Conservation (phyloP, 2,888 invertebrate species). For the Cephus runcator region DNA sequence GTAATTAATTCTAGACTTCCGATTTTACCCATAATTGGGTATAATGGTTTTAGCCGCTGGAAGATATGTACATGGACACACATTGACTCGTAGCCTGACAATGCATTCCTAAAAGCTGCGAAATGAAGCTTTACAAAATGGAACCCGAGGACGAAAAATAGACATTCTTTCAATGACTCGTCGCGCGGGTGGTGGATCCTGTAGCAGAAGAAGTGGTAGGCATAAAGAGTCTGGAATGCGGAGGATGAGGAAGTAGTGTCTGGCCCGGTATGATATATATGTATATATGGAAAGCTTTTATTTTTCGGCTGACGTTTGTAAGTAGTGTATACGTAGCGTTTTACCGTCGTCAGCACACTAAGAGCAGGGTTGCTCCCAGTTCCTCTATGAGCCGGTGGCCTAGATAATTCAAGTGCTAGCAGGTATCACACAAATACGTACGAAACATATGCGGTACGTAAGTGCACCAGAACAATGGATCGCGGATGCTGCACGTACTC, state of each 20-base stretch:
- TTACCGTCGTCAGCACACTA: constrained; percentile 35
- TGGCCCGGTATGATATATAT: background rate
- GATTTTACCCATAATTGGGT: background rate
- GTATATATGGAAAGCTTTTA: constrained; percentile 20
- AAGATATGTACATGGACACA: background rate
- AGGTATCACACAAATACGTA: constrained; percentile 14
- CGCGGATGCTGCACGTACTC: background rate
- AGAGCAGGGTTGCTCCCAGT: constrained; percentile 26
- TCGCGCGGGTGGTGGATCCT: background rate
- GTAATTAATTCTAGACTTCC: background rate
- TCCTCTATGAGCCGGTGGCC: constrained; percentile 33
- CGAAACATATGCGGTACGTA: constrained; percentile 6
- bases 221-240: background rate
- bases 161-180: background rate
- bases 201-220: background rate
- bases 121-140: background rate
- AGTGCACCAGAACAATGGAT: constrained; percentile 3
- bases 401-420: constrained; percentile 37
- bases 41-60: background rate
- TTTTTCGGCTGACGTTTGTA: constrained; percentile 33
- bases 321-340: constrained; percentile 25
- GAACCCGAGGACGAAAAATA: background rate
- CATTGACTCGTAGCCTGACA: background rate
- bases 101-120: background rate
- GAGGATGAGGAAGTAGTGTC: background rate